A percentile compares a stretch with the other conserved stretches of the same genome.
Evolutionary conservation across 2,113 vertebrate genomes (phyloP).

Genomic region (Sorex fumeus): DNA sequence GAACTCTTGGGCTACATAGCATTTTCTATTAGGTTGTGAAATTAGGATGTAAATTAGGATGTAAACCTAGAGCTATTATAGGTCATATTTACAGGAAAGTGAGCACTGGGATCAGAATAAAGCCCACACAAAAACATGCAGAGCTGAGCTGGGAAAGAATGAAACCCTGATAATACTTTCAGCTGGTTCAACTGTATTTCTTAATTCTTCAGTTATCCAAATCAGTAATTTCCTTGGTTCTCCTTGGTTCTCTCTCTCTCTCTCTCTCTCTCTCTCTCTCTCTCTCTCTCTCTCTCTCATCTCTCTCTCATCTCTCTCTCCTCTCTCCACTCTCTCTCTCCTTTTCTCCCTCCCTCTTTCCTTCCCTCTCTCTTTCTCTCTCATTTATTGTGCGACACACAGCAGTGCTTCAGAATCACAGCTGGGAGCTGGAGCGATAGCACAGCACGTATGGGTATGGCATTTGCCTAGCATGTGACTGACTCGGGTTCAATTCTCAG

Average conservation of each 20-base stretch:
- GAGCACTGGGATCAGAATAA: not conserved
- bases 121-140: not conserved
- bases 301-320: no score
- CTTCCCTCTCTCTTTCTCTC: no score
- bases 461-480: no score
- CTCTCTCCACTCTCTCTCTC: no score
- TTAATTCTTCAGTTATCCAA: not conserved
- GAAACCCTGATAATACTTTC: not conserved
- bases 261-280: no score
- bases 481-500: no score
- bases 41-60: conserved; percentile 16
- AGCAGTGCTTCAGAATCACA: no score
- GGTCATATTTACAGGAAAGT: not conserved
- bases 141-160: not conserved
- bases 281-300: no score
- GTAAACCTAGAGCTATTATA: not conserved
- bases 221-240: not conserved
- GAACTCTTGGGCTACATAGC: not conserved
- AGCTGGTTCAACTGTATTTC: not conserved
- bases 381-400: no score
- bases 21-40: conserved; percentile 46
- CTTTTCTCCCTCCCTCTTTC: no score
- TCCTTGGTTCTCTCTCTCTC: not conserved
- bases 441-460: no score
- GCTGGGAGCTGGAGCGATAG: no score